phyloP scores from a whole-genome alignment of 2,888 invertebrate species.

The Drosophila gaucha region DNA sequence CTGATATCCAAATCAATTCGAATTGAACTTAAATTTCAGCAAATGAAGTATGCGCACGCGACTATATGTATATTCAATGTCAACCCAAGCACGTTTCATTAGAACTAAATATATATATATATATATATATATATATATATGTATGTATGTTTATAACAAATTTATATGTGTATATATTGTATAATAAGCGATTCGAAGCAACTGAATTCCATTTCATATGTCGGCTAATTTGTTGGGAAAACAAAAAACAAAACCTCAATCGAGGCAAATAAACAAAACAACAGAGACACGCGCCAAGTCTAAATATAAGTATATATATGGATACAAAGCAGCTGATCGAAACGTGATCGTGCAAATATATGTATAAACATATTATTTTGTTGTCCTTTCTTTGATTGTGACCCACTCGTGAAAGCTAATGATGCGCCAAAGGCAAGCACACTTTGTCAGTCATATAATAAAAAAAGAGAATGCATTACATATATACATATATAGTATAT shows the following conservation, averaged over 20 bases:
- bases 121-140: background rate
- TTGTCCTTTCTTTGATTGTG: background rate
- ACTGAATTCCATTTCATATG: background rate
- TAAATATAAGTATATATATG: background rate
- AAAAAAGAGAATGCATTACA: no score
- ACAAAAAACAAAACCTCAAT: conserved; percentile 19
- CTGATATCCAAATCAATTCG: no score
- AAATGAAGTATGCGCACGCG: conserved; percentile 31
- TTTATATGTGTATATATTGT: background rate
- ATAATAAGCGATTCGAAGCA: no score
- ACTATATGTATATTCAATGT: conserved; percentile 32
- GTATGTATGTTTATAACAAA: background rate
- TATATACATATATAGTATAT: conserved; percentile 22
- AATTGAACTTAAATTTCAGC: no score
- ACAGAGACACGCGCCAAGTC: conserved; percentile 22
- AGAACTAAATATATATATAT: background rate
- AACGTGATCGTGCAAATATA: conserved; percentile 8
- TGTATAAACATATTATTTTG: no score
- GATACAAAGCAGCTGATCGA: conserved; percentile 5
- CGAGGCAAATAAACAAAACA: conserved; percentile 21
- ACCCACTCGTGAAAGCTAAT: conserved; percentile 29
- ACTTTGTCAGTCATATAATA: no score
- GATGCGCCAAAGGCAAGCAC: conserved; percentile 33
- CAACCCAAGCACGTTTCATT: conserved; percentile 26
- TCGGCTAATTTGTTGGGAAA: conserved; percentile 35